phyloP scores from a whole-genome alignment of 2,797 vertebrate genomes.

The Myripristis jacobus region DNA sequence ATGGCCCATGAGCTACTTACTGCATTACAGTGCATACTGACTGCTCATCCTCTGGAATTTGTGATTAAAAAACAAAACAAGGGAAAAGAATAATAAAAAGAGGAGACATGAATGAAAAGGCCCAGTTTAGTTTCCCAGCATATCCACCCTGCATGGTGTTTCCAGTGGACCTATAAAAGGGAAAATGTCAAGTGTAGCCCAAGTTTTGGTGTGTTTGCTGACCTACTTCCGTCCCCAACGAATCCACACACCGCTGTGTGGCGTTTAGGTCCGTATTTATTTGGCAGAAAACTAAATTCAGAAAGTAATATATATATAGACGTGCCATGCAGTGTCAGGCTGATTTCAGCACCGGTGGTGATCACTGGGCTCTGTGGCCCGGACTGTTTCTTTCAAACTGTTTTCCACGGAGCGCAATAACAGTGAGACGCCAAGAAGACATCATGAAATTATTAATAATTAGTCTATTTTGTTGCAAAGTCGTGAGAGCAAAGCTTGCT shows the following conservation, averaged over 20 bases:
- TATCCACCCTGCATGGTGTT: slow-evolving; percentile 18
- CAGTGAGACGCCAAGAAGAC: not conserved
- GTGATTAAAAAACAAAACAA: too few species aligned
- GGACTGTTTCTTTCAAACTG: not conserved
- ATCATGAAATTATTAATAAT: not conserved
- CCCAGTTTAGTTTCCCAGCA: not conserved
- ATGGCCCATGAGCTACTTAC: too few species aligned
- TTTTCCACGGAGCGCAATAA: not conserved
- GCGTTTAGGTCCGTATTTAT: slow-evolving; percentile 2
- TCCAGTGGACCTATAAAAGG: slow-evolving; percentile 8
- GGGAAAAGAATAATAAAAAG: too few species aligned
- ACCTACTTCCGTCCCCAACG: slow-evolving; percentile 59
- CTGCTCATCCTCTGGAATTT: not conserved
- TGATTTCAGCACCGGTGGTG: not conserved
- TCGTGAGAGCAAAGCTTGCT: not conserved
- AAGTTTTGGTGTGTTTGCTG: slow-evolving; percentile 29
- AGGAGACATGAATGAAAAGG: not conserved
- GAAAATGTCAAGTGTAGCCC: slow-evolving; percentile 37
- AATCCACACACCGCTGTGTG: not conserved
- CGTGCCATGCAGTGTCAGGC: not conserved
- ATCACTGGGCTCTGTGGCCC: too few species aligned
- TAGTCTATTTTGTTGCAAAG: not conserved
- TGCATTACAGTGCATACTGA: not conserved
- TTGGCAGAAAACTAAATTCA: slow-evolving; percentile 1
- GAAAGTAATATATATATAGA: slow-evolving; percentile 2